These are phyloP conservation scores for Hyles vespertilio DNA, from an alignment of 1,140 invertebrate species.

Conservation along the genomic window DNA sequence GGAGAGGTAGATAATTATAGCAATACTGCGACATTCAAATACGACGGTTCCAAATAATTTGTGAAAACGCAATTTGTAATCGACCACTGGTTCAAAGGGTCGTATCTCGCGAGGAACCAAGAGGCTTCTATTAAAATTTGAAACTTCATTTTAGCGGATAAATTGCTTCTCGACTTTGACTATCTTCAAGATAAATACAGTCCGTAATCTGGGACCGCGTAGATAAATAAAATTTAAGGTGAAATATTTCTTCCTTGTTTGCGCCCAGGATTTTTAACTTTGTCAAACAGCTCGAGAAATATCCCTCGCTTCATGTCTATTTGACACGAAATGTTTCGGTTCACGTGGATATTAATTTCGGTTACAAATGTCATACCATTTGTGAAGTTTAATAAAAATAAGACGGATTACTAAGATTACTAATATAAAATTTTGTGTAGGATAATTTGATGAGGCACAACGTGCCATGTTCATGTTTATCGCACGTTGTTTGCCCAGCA, in stretches of 20 bases:
- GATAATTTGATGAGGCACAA: no score
- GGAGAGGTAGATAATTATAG: no score
- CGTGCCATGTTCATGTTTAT: not conserved
- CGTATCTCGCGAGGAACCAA: slow-evolving; percentile 43
- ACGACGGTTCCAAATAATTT: not conserved
- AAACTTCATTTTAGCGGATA: slow-evolving; percentile 67
- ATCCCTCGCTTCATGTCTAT: no score
- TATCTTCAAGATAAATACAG: slow-evolving; percentile 62
- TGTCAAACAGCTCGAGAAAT: not conserved
- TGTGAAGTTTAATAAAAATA: no score
- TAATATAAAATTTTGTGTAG: no score
- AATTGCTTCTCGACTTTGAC: slow-evolving; percentile 67
- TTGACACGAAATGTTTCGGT: no score
- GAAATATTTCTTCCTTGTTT: slow-evolving; percentile 2
- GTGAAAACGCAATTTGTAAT: slow-evolving; percentile 65
- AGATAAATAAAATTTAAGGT: slow-evolving; percentile 39
- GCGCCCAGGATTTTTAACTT: not conserved
- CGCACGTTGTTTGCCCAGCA: not conserved
- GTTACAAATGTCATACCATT: no score
- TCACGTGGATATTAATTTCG: no score
- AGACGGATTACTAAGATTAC: no score
- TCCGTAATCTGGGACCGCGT: slow-evolving; percentile 47
- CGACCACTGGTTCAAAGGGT: slow-evolving; percentile 59
- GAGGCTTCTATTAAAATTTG: slow-evolving; percentile 65
- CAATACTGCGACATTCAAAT: not conserved